These are phyloP conservation scores for Taenaris catops DNA, from an alignment of 2,888 invertebrate genomes.

Conservation along the genomic window DNA sequence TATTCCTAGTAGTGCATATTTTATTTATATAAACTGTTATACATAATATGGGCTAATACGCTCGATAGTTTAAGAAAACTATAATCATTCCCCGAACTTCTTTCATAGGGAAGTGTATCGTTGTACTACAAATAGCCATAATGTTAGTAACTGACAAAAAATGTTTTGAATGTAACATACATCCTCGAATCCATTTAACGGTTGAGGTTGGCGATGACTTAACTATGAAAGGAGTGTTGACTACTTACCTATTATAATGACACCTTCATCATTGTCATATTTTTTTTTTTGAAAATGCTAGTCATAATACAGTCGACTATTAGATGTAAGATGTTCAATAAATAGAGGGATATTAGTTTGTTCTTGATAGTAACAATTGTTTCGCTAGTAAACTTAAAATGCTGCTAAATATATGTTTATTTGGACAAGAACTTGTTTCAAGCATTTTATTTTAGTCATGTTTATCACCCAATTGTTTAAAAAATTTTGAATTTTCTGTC, in stretches of 20 bases:
- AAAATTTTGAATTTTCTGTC: no score
- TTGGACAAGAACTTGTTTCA: no score
- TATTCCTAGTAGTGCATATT: constrained; percentile 12
- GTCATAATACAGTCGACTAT: constrained; percentile 65
- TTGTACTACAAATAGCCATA: not conserved
- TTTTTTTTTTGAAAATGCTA: constrained; percentile 50
- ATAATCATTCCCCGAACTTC: constrained; percentile 23
- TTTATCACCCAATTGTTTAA: no score
- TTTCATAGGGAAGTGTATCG: constrained; percentile 19
- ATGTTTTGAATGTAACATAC: no score
- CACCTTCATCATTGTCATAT: constrained; percentile 27
- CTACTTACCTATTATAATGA: constrained; percentile 15
- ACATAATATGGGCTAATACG: constrained; percentile 13
- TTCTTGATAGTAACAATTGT: no score
- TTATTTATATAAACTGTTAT: constrained; percentile 8
- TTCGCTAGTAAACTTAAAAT: no score
- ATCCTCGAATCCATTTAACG: no score
- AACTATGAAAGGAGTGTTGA: constrained; percentile 12
- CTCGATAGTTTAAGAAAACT: constrained; percentile 22
- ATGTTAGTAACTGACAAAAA: not conserved
- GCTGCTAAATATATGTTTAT: no score
- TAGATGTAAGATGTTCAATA: constrained; percentile 38
- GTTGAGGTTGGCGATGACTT: no score
- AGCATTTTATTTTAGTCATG: no score
- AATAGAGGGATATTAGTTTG: constrained; percentile 21